Evolutionary conservation across 1,140 invertebrate genomes (phyloP), one percentile per base, ranked within the genome.

Genomic region (Magallana angulata): DNA sequence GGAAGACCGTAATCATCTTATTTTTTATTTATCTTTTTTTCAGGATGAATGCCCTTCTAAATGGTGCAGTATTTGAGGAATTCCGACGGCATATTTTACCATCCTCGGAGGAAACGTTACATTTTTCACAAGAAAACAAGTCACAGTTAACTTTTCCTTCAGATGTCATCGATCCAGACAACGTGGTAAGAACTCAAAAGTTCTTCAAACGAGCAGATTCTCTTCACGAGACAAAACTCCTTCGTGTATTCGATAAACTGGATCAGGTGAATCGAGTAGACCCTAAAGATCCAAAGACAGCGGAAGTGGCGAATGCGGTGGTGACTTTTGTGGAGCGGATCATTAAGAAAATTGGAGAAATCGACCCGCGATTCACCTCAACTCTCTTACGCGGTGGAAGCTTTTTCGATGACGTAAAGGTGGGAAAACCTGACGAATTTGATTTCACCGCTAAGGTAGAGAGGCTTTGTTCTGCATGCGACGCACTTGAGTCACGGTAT

Each of bases 341-440:
- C 24, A 18, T 85, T 18, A 7, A 57, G 11, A 59, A 36, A n/a
- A 57, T 85, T 12, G 85, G 68, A 14, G 11, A 80, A 14, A 85
- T 85, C 48, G 85, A 85, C 58, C 48, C 64, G 7, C 64, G 85
- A 18, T 85, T 85, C 57, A 80, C 9, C 8, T 76, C 68, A 57
- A 58, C 64, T 36, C 24, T 76, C 2, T 14, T 85, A 12, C 36
- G 16, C 12, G 71, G 68, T 11, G 85, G 85, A 14, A 85, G 85
- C 80, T 85, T 85, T 57, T 85, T 80, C 36, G 85, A 85, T 59
- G 85, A 57, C 3, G 56, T 59, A 6, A 85, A 85, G 56, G 59
- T 85, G 80, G 85, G 85, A 12, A 58, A 58, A 58, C 64, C 68
- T 57, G 85, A 85, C 24, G 85, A 85, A 80, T 85, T 85, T 68